Evolutionary conservation across 1,140 invertebrate genomes (phyloP).

Genomic region (Polyergus mexicanus): DNA sequence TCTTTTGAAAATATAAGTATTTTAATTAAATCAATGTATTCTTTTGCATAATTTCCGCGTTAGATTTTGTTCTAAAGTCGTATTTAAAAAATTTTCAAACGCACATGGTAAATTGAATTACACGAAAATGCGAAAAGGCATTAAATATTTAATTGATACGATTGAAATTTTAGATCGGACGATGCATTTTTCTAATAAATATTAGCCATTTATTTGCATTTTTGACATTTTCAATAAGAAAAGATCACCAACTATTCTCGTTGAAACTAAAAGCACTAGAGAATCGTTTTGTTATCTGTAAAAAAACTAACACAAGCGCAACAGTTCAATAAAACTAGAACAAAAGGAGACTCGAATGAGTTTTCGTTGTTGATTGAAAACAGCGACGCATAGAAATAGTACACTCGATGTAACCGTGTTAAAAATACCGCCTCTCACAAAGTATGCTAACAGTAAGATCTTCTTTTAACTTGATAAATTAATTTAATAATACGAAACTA

Average conservation of each 20-base stretch:
- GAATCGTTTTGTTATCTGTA: conserved; percentile 20
- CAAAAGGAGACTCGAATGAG: conserved; percentile 35
- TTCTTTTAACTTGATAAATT: conserved; percentile 35
- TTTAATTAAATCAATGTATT: too few species aligned
- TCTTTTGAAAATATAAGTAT: too few species aligned
- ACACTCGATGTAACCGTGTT: not conserved
- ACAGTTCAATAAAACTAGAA: conserved; percentile 42
- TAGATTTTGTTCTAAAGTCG: too few species aligned
- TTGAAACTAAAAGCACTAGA: conserved; percentile 40
- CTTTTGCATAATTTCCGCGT: too few species aligned
- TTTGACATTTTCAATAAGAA: conserved; percentile 12
- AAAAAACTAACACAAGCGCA: conserved; percentile 36
- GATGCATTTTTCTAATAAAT: conserved; percentile 16
- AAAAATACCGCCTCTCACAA: conserved; percentile 33
- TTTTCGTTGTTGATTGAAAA: conserved; percentile 39
- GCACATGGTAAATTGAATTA: not conserved
- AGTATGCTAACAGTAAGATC: not conserved
- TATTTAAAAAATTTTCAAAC: not conserved
- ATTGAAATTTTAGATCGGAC: not conserved
- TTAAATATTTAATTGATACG: not conserved
- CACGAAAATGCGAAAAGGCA: not conserved
- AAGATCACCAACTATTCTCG: conserved; percentile 17
- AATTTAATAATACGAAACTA: conserved; percentile 17
- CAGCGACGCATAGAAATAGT: conserved; percentile 24
- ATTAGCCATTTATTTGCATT: conserved; percentile 2